phyloP scores from a whole-genome alignment of 2,113 vertebrate genomes.

The Dipodomys ordii region DNA sequence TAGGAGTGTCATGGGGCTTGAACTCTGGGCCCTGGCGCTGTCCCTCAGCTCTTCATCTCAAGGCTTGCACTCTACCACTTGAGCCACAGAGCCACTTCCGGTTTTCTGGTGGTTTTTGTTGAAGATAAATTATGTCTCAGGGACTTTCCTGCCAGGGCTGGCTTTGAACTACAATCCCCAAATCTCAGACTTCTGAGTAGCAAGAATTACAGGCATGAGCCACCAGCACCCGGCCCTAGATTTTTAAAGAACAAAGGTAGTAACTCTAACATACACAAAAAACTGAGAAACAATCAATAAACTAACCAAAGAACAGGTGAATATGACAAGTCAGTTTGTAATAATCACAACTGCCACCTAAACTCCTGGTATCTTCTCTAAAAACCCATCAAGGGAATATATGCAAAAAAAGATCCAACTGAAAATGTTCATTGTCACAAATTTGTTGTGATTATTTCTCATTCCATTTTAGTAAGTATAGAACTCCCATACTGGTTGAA shows the following conservation, averaged over 20 bases:
- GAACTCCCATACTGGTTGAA: too few relatives aligned
- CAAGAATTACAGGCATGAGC: too few relatives aligned
- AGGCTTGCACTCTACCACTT: too few relatives aligned
- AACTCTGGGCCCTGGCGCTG: too few relatives aligned
- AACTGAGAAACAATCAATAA: background rate
- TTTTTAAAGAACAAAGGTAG: slow-evolving; percentile 29
- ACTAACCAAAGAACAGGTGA: slow-evolving; percentile 18
- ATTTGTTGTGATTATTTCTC: background rate
- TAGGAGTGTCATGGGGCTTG: too few relatives aligned
- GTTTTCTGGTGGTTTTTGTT: too few relatives aligned
- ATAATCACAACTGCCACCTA: background rate
- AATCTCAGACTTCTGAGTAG: too few relatives aligned
- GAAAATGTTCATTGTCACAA: background rate
- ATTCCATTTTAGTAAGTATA: slow-evolving; percentile 1
- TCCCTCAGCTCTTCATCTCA: too few relatives aligned
- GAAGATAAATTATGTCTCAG: too few relatives aligned
- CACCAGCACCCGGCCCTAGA: background rate
- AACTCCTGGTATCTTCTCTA: background rate
- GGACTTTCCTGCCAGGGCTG: too few relatives aligned
- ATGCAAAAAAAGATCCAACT: background rate
- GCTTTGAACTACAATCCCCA: too few relatives aligned
- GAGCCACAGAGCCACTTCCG: too few relatives aligned
- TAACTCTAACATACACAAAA: slow-evolving; percentile 19
- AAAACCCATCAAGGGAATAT: background rate
- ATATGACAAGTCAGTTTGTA: background rate